A percentile compares a stretch with the other conserved stretches of the same genome.
Conservation (phyloP, 92 coral and sea anemone genomes). For the Plumapathes pennacea region DNA sequence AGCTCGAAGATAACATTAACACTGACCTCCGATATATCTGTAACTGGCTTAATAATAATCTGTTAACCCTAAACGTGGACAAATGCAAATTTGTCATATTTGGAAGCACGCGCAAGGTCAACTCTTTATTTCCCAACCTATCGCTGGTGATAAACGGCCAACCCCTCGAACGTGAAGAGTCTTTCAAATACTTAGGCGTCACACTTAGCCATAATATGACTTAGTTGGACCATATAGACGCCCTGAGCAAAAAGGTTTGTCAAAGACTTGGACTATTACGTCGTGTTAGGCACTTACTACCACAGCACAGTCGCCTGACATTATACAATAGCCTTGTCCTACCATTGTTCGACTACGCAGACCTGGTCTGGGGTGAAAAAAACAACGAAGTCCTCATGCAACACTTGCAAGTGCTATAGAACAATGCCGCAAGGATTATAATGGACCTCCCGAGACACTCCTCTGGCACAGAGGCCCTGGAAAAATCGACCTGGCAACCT, state of each 20-base stretch:
- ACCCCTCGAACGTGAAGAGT: neutral
- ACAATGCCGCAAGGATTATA: neutral
- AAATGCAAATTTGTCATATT: slow-evolving; percentile 1
- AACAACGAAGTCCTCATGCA: neutral
- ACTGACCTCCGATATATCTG: slow-evolving; percentile 2
- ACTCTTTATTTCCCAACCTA: neutral
- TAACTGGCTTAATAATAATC: slow-evolving; percentile 1
- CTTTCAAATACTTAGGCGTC: slow-evolving; percentile 13
- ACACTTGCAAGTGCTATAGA: neutral
- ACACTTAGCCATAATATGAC: slow-evolving; percentile 2
- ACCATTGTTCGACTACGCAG: neutral
- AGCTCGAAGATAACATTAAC: slow-evolving; percentile 4
- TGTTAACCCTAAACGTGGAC: neutral
- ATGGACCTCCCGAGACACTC: no score
- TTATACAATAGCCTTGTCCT: neutral
- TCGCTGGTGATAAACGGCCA: no score
- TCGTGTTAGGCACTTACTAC: neutral
- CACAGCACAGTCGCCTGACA: neutral
- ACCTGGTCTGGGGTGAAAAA: slow-evolving; percentile 1
- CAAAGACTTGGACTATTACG: neutral
- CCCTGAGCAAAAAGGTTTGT: neutral
- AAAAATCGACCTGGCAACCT: slow-evolving; percentile 1
- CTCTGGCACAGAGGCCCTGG: neutral
- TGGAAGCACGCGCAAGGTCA: neutral
- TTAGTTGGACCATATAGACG: neutral